Conservation (phyloP, 2,888 invertebrate species). For the Anarsia innoxiella region DNA sequence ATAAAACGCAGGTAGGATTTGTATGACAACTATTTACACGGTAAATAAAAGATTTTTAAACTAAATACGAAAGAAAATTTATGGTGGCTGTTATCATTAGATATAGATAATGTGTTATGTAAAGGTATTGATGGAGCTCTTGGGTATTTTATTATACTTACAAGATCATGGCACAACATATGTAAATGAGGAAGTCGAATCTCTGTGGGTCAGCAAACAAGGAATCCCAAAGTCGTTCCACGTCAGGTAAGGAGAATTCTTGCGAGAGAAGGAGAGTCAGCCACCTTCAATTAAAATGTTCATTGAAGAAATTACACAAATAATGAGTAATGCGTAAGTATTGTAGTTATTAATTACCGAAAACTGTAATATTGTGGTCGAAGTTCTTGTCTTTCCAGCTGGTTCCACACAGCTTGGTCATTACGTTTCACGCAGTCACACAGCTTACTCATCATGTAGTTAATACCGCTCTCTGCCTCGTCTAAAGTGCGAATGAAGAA, state of each 20-base stretch:
- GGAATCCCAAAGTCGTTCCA: constrained; percentile 98
- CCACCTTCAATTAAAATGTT: constrained; percentile 80
- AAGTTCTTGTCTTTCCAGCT: constrained; percentile 87
- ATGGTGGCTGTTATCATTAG: too few species aligned
- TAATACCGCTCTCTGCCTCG: constrained; percentile 93
- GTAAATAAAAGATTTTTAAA: too few species aligned
- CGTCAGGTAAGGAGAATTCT: constrained; percentile 98
- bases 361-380: constrained; percentile 90
- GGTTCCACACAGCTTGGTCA: constrained; percentile 85
- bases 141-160: too few species aligned
- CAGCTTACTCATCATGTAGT: constrained; percentile 90
- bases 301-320: not conserved
- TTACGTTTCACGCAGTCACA: constrained; percentile 83
- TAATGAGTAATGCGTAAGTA: not conserved
- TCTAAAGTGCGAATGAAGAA: constrained; percentile 97
- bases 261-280: constrained; percentile 95
- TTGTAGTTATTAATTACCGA: not conserved
- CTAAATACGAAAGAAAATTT: too few species aligned
- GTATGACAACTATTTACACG: too few species aligned
- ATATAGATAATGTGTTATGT: too few species aligned
- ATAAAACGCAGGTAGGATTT: too few species aligned
- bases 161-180: constrained; percentile 99
- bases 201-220: constrained; percentile 92
- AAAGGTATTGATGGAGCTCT: too few species aligned
- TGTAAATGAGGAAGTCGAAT: constrained; percentile 92